Percentiles rank a stretch among this genome's conserved stretches.
Conservation (phyloP, 2,888 invertebrate species). For the Stenodema calcarata region DNA sequence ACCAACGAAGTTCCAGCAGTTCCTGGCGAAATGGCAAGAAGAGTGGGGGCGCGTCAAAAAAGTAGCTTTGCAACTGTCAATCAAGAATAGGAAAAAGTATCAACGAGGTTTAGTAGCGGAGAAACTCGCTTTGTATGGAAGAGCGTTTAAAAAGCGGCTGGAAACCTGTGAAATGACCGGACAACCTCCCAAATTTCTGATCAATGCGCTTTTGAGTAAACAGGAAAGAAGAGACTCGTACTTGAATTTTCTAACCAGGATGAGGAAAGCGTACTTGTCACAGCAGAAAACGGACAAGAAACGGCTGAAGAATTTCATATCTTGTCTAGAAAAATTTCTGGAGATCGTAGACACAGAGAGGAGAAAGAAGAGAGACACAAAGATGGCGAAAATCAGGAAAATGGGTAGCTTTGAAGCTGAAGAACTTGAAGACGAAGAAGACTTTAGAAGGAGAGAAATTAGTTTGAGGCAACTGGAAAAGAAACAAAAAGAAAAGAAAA, state of each 20-base stretch:
- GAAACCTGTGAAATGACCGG: neutral
- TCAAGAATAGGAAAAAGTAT: neutral
- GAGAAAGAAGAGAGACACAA: neutral
- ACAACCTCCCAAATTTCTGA: neutral
- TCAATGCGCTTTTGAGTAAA: neutral
- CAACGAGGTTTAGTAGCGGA: neutral
- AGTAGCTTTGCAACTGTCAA: neutral
- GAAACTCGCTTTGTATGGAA: neutral
- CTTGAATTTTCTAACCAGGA: neutral
- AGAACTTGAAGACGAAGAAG: neutral
- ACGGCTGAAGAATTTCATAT: neutral
- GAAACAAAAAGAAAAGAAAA: slow-evolving; percentile 5
- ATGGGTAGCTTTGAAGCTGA: neutral
- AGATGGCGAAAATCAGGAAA: neutral
- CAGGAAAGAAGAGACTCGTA: neutral
- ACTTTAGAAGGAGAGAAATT: neutral
- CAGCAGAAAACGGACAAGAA: slow-evolving; percentile 1
- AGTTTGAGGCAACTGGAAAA: neutral
- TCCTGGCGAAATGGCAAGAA: neutral
- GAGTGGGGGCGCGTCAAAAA: neutral
- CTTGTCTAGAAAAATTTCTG: neutral
- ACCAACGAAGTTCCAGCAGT: neutral
- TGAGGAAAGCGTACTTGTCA: neutral
- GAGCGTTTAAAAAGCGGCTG: slow-evolving; percentile 6
- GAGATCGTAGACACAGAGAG: neutral